phyloP scores from a whole-genome alignment of 2,113 vertebrate species.

The Xenus cinereus region DNA sequence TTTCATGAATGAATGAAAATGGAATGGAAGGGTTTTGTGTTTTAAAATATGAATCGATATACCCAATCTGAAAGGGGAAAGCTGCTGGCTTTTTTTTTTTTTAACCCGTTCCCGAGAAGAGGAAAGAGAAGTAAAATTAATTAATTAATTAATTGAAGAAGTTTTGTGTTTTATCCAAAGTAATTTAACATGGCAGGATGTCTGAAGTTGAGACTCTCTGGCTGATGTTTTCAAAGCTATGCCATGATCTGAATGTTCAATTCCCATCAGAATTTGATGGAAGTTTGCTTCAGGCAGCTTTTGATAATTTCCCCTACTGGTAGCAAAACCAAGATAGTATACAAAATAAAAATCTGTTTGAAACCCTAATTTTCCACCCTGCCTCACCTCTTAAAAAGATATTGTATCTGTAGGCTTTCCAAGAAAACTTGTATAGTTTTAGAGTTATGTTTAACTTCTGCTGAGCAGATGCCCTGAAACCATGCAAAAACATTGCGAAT shows the following conservation, averaged over 20 bases:
- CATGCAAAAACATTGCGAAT: neutral
- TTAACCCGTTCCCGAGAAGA: neutral
- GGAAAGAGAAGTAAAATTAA: neutral
- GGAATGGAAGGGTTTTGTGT: accelerated
- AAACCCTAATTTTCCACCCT: neutral
- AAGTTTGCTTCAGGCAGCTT: neutral
- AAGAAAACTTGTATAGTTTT: neutral
- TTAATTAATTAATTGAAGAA: neutral
- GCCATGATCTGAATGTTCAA: neutral
- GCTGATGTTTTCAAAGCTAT: neutral
- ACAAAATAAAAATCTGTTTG: neutral
- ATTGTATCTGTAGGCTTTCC: neutral
- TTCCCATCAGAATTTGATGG: neutral
- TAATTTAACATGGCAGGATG: neutral
- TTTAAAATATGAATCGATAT: neutral
- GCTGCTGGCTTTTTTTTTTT: neutral
- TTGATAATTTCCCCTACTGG: neutral
- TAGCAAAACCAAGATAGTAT: neutral
- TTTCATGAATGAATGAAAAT: neutral
- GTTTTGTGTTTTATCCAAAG: neutral
- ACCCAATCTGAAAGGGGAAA: neutral
- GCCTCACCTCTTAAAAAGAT: neutral
- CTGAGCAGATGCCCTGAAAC: neutral
- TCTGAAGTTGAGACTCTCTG: neutral
- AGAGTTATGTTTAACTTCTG: neutral